A percentile compares a stretch with the other conserved stretches of the same genome.
These are phyloP conservation scores for Antechinus flavipes DNA, from an alignment of 2,113 vertebrate species.

Conservation along the genomic window DNA sequence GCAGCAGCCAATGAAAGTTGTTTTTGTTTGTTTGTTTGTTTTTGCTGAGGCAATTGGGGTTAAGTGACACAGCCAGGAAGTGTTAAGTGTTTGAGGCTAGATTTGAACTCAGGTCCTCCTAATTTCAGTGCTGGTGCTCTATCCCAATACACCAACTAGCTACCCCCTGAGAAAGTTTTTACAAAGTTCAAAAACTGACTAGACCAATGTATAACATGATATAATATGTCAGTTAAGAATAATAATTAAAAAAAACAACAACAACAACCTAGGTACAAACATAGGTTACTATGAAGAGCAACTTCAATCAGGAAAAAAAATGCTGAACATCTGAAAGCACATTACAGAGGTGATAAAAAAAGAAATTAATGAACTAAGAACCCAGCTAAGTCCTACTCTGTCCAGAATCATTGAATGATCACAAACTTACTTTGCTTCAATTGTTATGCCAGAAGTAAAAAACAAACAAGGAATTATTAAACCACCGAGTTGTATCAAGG, in stretches of 20 bases:
- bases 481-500: conserved; percentile 17
- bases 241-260: conserved; percentile 23
- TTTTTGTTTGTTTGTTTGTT: too few species aligned
- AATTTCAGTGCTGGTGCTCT: too few species aligned
- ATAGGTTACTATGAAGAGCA: neutral
- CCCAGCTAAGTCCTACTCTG: neutral
- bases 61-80: too few species aligned
- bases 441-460: neutral
- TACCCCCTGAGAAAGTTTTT: too few species aligned
- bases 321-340: conserved; percentile 56
- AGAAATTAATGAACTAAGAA: conserved; percentile 17
- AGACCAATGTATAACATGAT: too few species aligned
- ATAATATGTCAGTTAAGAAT: neutral
- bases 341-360: conserved; percentile 1
- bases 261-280: neutral
- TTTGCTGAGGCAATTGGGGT: too few species aligned
- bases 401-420: neutral
- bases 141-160: too few species aligned
- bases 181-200: too few species aligned
- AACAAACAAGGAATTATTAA: neutral
- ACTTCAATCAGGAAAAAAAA: conserved; percentile 3
- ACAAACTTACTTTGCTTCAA: conserved; percentile 22
- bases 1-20: too few species aligned
- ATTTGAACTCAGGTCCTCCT: too few species aligned
- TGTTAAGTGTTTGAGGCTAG: too few species aligned